Evolutionary conservation across 2,888 invertebrate genomes (phyloP).

Genomic region (Volucella inflata): DNA sequence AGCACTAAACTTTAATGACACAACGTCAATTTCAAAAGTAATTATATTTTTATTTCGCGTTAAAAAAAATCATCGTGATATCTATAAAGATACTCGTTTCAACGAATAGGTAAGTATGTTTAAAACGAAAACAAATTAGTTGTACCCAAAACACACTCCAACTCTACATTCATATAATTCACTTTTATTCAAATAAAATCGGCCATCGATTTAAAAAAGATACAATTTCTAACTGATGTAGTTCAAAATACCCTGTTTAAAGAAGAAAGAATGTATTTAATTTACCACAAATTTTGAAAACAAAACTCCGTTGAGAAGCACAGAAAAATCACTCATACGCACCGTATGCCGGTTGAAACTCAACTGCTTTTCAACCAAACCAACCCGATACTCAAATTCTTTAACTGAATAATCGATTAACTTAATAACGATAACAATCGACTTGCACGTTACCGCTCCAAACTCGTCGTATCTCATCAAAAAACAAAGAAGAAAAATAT

Average conservation of each 20-base stretch:
- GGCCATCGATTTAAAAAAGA: not conserved
- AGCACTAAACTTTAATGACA: no score
- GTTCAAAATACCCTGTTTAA: not conserved
- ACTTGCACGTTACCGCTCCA: constrained; percentile 34
- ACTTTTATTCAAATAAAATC: not conserved
- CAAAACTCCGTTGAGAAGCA: not conserved
- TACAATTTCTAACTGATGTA: not conserved
- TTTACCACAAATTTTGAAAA: not conserved
- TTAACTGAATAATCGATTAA: constrained; percentile 35
- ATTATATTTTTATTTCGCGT: no score
- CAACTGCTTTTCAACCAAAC: constrained; percentile 38
- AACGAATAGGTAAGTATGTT: no score
- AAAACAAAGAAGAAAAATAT: constrained; percentile 3
- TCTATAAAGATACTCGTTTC: no score
- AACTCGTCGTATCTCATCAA: constrained; percentile 26
- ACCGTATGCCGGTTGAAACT: constrained; percentile 58
- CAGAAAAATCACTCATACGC: constrained; percentile 61
- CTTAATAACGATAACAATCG: constrained; percentile 46
- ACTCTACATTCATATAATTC: not conserved
- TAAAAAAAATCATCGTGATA: no score
- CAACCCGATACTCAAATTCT: constrained; percentile 5
- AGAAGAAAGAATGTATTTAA: not conserved
- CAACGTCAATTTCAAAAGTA: no score
- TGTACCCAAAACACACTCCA: not conserved
- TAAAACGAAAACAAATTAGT: no score